phyloP scores from a whole-genome alignment of 2,888 invertebrate genomes.

The Sesamia inferens region DNA sequence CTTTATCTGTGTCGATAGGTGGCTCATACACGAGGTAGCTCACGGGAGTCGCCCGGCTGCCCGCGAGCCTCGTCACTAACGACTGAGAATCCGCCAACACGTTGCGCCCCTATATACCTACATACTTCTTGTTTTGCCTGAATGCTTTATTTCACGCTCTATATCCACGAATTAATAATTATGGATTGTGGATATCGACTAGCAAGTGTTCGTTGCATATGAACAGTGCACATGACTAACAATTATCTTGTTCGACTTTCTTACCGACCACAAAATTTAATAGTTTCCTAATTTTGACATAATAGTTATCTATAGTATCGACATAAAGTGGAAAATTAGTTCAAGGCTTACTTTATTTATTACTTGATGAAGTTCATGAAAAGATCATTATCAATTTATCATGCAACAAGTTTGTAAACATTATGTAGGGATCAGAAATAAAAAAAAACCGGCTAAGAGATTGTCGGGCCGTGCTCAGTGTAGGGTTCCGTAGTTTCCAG shows the following conservation, averaged over 20 bases:
- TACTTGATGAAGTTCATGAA: conserved; percentile 35
- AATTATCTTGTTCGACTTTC: conserved; percentile 74
- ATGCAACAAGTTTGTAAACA: conserved; percentile 1
- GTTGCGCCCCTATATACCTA: conserved; percentile 86
- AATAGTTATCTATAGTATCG: conserved; percentile 72
- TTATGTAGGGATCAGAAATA: conserved; percentile 6
- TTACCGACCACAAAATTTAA: conserved; percentile 64
- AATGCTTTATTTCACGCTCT: conserved; percentile 88
- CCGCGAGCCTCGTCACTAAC: conserved; percentile 74
- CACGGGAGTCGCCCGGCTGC: conserved; percentile 69
- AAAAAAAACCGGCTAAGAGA: neutral
- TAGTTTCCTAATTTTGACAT: conserved; percentile 69
- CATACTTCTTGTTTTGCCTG: conserved; percentile 84
- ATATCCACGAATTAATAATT: conserved; percentile 86
- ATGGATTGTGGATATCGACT: conserved; percentile 79
- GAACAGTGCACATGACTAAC: conserved; percentile 64
- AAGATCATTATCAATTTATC: neutral
- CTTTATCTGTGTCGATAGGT: conserved; percentile 74
- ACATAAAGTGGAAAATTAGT: conserved; percentile 75
- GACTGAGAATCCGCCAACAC: conserved; percentile 79
- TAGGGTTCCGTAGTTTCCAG: too few species aligned
- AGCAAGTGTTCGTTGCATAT: conserved; percentile 61
- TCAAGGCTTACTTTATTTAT: conserved; percentile 70
- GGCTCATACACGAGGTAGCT: conserved; percentile 62
- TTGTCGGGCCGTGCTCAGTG: too few species aligned